Evolutionary conservation across 2,113 vertebrate genomes (phyloP), one percentile per base, ranked within the genome.

Genomic region (Mus spicilegus): DNA sequence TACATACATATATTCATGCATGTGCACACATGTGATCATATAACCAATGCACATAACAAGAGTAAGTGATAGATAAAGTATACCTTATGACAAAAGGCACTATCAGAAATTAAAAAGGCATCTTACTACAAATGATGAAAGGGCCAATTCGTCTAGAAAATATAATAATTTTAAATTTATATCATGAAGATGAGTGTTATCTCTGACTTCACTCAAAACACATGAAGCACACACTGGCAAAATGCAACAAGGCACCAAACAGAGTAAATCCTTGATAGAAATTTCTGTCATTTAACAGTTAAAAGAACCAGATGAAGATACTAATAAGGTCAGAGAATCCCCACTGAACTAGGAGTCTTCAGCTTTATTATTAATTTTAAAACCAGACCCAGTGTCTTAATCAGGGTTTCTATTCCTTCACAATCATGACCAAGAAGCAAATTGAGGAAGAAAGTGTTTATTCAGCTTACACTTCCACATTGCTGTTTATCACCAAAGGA

Each of bases 51-150:
- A 19, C 8, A n/a, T 12, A 46, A 76, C 75, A 92, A 92, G 46
- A 13, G 0, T 86, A 7, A 28, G 51, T 73, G 73, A 94, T 70
- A 91, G 73, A 94, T 70, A 91, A 96, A 91, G 72, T 13, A 42
- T 56, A 73, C 0, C 77, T 78, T 33, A 58, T 87, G 14, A 67
- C n/a, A 90, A 90, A 93, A 51, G 70, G 13, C 54, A 73, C 58
- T 76, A 70, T 28, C 26, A 51, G 36, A 82, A 42, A 75, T 42
- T 86, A 89, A 69, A 73, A 73, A 13, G 69, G 5, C 39, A 13
- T 86, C 89, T 86, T 77, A 42, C 46, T 49, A 7, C 33, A 97
- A 94, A 61, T 42, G 7, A 73, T 80, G 39, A 69, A 90, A 95
- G 39, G 9, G 2, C 30, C 39, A 92, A 51, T 58, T 89, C 20